Evolutionary conservation across 2,113 vertebrate species (phyloP).

Genomic region (Eubucco bourcierii): DNA sequence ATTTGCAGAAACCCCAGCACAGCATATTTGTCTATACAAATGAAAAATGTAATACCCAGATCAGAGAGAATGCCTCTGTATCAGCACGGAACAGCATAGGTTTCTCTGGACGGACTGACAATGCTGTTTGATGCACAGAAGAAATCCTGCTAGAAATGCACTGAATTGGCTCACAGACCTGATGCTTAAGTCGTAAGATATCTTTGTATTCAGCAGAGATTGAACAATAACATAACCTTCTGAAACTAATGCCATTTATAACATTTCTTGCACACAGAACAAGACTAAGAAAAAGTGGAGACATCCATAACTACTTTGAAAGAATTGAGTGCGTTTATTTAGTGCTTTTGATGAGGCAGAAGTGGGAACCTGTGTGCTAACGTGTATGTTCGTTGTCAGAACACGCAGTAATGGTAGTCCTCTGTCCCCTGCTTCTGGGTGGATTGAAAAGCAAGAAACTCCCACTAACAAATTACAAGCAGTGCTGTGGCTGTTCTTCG

Average conservation of each 20-base stretch:
- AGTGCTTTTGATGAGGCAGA: neutral
- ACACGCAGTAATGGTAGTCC: neutral
- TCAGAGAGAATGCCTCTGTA: neutral
- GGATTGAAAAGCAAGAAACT: neutral
- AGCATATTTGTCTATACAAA: neutral
- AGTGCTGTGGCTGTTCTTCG: neutral
- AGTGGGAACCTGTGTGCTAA: neutral
- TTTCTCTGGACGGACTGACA: neutral
- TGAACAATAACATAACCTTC: neutral
- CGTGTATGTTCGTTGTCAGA: neutral
- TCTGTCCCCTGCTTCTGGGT: neutral
- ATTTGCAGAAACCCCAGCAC: constrained; percentile 1
- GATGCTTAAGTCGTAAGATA: neutral
- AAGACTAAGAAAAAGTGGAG: neutral
- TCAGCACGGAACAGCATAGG: neutral
- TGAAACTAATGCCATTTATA: neutral
- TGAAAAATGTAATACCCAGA: neutral
- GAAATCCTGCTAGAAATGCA: neutral
- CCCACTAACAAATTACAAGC: neutral
- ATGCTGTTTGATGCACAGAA: neutral
- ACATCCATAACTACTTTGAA: neutral
- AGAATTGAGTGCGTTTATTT: neutral
- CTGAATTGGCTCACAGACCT: neutral
- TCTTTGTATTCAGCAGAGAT: neutral
- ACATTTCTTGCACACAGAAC: neutral